A percentile compares a stretch with the other conserved stretches of the same genome.
phyloP scores from a whole-genome alignment of 1,140 invertebrate species.

The Coenobita brevimanus region DNA sequence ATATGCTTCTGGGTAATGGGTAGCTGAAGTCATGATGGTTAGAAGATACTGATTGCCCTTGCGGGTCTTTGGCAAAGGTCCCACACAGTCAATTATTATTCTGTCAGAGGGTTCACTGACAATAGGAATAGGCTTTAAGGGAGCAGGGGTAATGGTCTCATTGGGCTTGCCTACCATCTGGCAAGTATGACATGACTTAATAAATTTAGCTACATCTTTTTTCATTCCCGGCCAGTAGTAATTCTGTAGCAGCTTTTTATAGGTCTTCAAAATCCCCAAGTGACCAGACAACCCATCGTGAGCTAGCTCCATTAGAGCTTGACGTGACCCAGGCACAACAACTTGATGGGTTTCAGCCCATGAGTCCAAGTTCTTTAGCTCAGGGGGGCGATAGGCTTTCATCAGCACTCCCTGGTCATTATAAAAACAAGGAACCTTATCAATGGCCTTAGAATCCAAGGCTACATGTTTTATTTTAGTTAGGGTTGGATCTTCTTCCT shows the following conservation, averaged over 20 bases:
- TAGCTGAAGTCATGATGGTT: neutral
- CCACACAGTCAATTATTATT: conserved; percentile 7
- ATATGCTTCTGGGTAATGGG: conserved; percentile 14
- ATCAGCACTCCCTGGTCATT: no score
- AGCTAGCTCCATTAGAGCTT: neutral
- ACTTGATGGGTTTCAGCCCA: conserved; percentile 24
- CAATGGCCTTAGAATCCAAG: no score
- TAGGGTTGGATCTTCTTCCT: no score
- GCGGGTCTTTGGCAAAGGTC: neutral
- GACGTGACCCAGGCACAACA: neutral
- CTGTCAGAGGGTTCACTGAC: neutral
- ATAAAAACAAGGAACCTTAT: no score
- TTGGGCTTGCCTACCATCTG: conserved; percentile 28
- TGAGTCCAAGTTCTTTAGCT: neutral
- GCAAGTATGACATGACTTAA: conserved; percentile 19
- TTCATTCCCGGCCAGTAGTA: conserved; percentile 23
- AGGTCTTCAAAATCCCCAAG: conserved; percentile 8
- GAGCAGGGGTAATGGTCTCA: conserved; percentile 11
- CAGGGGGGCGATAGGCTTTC: conserved; percentile 5
- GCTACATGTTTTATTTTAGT: no score
- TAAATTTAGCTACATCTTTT: neutral
- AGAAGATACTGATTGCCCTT: conserved; percentile 32
- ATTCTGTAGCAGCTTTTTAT: neutral
- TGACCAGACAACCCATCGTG: conserved; percentile 22
- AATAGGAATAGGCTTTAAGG: conserved; percentile 21